Percentiles rank a stretch among this genome's conserved stretches.
Conservation (phyloP, 2,113 vertebrate genomes). For the Scopus umbretta region DNA sequence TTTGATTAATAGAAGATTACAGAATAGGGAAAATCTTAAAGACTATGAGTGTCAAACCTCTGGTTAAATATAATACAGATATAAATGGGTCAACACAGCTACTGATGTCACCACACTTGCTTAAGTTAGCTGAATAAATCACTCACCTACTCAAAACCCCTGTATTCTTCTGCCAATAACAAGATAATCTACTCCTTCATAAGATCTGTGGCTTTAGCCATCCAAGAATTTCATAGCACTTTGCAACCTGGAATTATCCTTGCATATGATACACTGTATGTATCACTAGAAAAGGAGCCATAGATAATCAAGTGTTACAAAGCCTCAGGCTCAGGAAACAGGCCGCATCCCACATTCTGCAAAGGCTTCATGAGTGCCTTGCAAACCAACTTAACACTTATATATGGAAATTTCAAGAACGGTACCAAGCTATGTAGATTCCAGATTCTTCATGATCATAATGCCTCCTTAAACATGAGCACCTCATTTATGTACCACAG, state of each 20-base stretch:
- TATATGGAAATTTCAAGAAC: not conserved
- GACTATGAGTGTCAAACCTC: not conserved
- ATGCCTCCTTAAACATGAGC: not conserved
- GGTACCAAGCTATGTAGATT: not conserved
- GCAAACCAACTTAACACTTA: not conserved
- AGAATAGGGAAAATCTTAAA: not conserved
- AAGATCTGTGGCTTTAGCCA: not conserved
- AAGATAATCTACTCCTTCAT: not conserved
- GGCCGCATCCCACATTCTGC: not conserved
- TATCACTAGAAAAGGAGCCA: not conserved
- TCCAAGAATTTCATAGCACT: not conserved
- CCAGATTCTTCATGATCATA: not conserved
- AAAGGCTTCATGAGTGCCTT: not conserved
- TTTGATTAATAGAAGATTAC: not conserved
- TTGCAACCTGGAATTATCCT: not conserved
- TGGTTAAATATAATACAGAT: not conserved
- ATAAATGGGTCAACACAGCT: not conserved
- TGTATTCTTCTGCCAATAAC: not conserved
- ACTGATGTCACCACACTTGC: not conserved
- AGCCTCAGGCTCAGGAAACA: not conserved
- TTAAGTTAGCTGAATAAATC: not conserved
- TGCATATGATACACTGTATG: not conserved
- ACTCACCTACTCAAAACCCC: not conserved
- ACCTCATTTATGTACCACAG: not conserved
- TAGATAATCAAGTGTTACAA: not conserved